Conservation (phyloP, 2,113 vertebrate genomes). For the Benitochromis conjunctus region DNA sequence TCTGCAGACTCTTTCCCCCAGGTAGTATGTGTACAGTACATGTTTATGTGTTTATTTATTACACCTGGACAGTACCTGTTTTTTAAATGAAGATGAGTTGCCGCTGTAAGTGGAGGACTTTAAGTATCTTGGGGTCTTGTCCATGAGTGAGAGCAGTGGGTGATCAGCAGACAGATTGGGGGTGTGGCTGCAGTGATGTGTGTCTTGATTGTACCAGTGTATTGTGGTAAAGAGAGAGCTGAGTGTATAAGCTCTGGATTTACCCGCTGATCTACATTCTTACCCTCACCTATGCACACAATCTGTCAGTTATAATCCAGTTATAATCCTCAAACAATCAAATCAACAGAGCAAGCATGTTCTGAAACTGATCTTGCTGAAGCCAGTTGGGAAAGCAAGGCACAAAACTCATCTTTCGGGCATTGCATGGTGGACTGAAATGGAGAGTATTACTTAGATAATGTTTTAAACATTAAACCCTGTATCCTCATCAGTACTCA, state of each 20-base stretch:
- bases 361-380: neutral
- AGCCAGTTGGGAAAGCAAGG: neutral
- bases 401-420: neutral
- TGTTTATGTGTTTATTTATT: neutral
- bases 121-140: neutral
- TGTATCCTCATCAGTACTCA: neutral
- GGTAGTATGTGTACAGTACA: constrained; percentile 53
- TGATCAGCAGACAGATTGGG: neutral
- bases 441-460: neutral
- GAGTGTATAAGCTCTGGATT: neutral
- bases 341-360: neutral
- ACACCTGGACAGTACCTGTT: neutral
- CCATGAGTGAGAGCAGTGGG: neutral
- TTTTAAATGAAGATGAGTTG: neutral
- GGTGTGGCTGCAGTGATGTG: neutral
- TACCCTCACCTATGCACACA: neutral
- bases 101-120: neutral
- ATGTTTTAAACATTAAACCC: neutral
- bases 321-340: neutral
- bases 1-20: constrained; percentile 95
- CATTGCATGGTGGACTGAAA: neutral
- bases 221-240: neutral
- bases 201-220: neutral
- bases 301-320: neutral
- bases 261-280: neutral